Base-by-base conservation (phyloP, 2,888 invertebrate genomes). In the Melitaea athalia region DNA sequence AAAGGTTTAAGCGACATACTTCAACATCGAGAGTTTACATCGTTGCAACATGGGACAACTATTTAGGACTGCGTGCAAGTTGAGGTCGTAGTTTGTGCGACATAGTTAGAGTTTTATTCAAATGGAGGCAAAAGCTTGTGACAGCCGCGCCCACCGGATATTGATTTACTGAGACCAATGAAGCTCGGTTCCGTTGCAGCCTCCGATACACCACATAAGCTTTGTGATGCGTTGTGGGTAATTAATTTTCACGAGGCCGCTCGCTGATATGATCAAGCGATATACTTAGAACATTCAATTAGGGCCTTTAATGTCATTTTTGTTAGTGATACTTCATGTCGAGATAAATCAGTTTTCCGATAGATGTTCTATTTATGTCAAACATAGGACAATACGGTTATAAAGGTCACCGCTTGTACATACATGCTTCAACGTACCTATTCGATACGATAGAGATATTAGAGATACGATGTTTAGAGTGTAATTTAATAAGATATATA, bases 151-250 rank as follows among this genome's bases (percentile, higher is more conserved):
- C 80, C 82, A 85, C 87, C 89, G 92, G 91, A 91, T 91, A 92
- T 92, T 89, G 91, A 90, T 91, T 91, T 88, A 90, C 84, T 81
- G 82, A 79, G 81, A 80, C 84, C 86, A 85, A 82, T 85, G 80
- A 79, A 82, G 82, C 82, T 76, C 76, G 77, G 81, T 85, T 85
- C 88, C 88, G 84, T 77, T 79, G 81, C 79, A 81, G 78, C 78
- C 78, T 78, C 79, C 79, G 77, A 77, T 76, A 78, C 77, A 76
- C 72, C 79, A 83, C 81, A 83, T 83, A 82, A 85, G 81, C 85
- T 86, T 84, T 85, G 86, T 78, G 76, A 76, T 76, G 77, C 79
- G 78, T 81, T 77, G 81, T 73, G 77, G 78, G 80, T 87, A 87
- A 89, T 89, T 87, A 87, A 85, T 84, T 85, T 83, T 77, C 79